phyloP scores from a whole-genome alignment of 2,888 invertebrate species.

The Neuroscelio doddi region DNA sequence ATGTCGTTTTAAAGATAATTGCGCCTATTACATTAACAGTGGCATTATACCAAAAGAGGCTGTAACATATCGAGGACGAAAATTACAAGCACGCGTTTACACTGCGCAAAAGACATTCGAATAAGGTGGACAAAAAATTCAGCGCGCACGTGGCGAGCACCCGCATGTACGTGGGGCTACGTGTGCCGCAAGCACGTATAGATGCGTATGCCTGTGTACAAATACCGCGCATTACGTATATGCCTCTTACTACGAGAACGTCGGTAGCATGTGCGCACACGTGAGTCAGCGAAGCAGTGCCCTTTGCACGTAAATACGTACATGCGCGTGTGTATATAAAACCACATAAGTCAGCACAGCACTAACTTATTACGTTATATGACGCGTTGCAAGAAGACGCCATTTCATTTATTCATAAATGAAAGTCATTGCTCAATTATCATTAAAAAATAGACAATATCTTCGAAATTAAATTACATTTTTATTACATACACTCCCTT shows the following conservation, averaged over 20 bases:
- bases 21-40: conserved; percentile 36
- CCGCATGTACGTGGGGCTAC: conserved; percentile 58
- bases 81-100: conserved; percentile 24
- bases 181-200: conserved; percentile 11
- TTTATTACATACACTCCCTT: too few species aligned
- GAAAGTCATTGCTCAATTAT: too few species aligned
- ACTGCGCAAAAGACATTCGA: conserved; percentile 26
- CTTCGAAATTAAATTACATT: too few species aligned
- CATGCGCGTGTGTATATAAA: background rate
- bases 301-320: conserved; percentile 60
- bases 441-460: too few species aligned
- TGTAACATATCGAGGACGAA: conserved; percentile 24
- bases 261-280: conserved; percentile 55
- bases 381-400: too few species aligned
- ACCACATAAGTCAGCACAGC: too few species aligned
- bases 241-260: conserved; percentile 37
- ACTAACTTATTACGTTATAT: too few species aligned
- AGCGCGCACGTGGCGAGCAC: conserved; percentile 67
- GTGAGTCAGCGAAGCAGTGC: conserved; percentile 60
- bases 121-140: conserved; percentile 56
- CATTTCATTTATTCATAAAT: too few species aligned
- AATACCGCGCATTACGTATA: conserved; percentile 18
- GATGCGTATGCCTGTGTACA: conserved; percentile 35
- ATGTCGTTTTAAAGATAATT: conserved; percentile 25
- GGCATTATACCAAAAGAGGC: conserved; percentile 38